Percentiles rank a stretch among this genome's conserved stretches.
Conservation (phyloP, 2,797 vertebrate genomes). For the Garrulus glandarius region DNA sequence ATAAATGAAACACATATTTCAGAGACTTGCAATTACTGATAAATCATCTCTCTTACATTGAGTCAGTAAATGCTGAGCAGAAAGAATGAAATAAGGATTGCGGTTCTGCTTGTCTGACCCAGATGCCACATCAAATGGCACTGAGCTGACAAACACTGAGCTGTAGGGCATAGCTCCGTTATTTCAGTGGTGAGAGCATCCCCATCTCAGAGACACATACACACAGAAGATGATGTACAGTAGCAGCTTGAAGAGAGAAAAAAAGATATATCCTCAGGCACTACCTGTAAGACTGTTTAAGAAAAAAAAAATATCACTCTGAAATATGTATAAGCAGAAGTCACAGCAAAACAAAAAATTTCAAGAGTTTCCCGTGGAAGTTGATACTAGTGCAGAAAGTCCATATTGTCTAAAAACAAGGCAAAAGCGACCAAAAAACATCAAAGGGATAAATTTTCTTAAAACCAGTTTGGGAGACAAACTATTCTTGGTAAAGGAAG, state of each 20-base stretch:
- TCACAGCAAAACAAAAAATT: not conserved
- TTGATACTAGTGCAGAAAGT: not conserved
- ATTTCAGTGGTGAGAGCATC: not conserved
- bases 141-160: not conserved
- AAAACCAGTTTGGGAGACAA: not conserved
- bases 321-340: not conserved
- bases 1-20: not conserved
- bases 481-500: not conserved
- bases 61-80: not conserved
- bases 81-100: not conserved
- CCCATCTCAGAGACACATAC: not conserved
- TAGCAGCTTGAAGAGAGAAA: not conserved
- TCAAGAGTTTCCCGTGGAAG: not conserved
- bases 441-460: not conserved
- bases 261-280: not conserved
- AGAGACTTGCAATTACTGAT: not conserved
- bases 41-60: not conserved
- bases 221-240: not conserved
- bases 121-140: not conserved
- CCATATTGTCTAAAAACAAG: not conserved
- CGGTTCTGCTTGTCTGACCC: not conserved
- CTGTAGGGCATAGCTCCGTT: not conserved
- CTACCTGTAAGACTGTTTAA: not conserved
- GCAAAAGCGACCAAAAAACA: not conserved
- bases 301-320: not conserved